Base-by-base conservation (phyloP, 2,797 vertebrate species). In the Trachops cirrhosus region DNA sequence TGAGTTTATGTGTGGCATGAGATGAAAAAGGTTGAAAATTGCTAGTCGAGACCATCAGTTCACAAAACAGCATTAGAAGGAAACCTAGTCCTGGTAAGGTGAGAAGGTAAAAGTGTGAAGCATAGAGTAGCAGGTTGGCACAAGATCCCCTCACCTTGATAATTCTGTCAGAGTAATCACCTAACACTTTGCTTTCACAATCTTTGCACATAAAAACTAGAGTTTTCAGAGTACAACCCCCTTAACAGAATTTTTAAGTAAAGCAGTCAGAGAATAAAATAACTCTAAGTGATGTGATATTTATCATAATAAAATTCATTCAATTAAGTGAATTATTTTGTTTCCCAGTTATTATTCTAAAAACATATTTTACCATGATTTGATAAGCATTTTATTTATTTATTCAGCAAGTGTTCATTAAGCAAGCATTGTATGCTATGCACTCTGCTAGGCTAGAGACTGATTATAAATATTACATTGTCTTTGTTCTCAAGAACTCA, bases 291-390 rank as follows among this genome's bases (percentile, higher is more conserved):
- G 22, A 90, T 21, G 0, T 67, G 0, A 80, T 29, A 83, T 59
- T 88, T 48, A 70, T 93, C 19, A 80, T 41, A 75, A 8, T 18
- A 32, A 3, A 50, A 4, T 0, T 54, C 85, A 57, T 29, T 29
- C 37, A 59, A 22, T 95, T 73, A 32, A 91, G 0, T 89, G 79
- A 95, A 89, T 86, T 26, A 9, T 88, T 92, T 90, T 82, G 26
- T 84, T 91, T 39, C 9, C 41, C 67, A 67, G 41, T 80, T 89
- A 62, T 78, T 80, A 84, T 80, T 74, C 52, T 34, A 73, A 75
- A 80, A 75, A 86, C 15, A 50, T 16, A 79, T 41, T 64, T 80
- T 93, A 73, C 16, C 10, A 32, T 75, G 34, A 89, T 29, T 86
- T 57, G 8, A 50, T 41, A 84, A 92, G 22, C 59, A 77, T 62